Evolutionary conservation across 2,888 invertebrate species (phyloP), one percentile per base, ranked within the genome.

Genomic region (Fabriciana adippe): DNA sequence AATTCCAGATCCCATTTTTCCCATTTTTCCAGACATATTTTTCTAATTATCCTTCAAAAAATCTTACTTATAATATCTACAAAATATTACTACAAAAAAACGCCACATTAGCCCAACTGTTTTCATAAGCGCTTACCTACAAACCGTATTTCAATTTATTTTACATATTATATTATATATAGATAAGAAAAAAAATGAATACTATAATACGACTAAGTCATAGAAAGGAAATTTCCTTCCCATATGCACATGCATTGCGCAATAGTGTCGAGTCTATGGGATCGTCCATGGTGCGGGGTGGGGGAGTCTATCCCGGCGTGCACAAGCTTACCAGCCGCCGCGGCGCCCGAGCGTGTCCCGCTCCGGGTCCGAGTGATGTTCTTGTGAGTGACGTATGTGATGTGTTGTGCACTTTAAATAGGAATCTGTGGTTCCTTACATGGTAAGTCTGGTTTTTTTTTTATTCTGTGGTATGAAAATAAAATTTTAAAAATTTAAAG

Each of bases 201-300:
- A 6, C 6, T 35, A 35, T 8, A 35, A 41, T 41, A 41, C 8
- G 35, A 41, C 8, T 41, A 41, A 55, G 13, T 31, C 21, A n/a
- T 48, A 13, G 18, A 6, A 11, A 41, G 35, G 14, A 53, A 41
- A 57, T 64, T 51, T 48, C 14, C 53, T 50, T 63, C 48, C 57
- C 55, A 41, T 41, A 68, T 73, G 71, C 79, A 83, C 83, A 86
- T 87, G 85, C 83, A 88, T 82, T 84, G 85, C 89, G 90, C 89
- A 88, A 86, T 87, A 60, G 88, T 82, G 85, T 80, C 72, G 80
- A 76, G 77, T 79, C 88, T 89, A 89, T 89, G 86, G 81, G 83
- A 84, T 78, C 77, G 64, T 57, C 64, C 26, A 45, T 50, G 50
- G 57, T 18, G 61, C 67, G 74, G 71, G 69, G 73, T 63, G 72